phyloP scores from a whole-genome alignment of 2,888 invertebrate genomes.

The Heterodera filipjevi region DNA sequence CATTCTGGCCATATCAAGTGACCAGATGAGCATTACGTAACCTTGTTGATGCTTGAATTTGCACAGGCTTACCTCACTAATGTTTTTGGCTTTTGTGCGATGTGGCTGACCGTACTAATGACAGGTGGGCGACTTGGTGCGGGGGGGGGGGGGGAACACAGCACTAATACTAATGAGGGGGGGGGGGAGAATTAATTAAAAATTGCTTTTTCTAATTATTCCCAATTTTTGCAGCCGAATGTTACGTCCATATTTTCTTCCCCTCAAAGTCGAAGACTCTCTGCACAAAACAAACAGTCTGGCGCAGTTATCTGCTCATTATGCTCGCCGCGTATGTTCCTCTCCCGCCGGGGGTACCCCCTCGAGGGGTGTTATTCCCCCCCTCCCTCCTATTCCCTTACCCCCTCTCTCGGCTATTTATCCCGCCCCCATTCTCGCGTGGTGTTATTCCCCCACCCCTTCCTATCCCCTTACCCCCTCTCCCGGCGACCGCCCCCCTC shows the following conservation, averaged over 20 bases:
- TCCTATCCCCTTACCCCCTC: too few relatives aligned
- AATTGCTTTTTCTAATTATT: neutral
- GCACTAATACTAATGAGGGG: too few relatives aligned
- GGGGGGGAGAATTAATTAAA: too few relatives aligned
- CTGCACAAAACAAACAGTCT: slow-evolving; percentile 56
- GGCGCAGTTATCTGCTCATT: slow-evolving; percentile 41
- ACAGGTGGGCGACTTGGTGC: slow-evolving; percentile 5
- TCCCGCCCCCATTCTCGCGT: too few relatives aligned
- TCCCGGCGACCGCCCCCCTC: too few relatives aligned
- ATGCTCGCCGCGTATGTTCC: slow-evolving; percentile 34
- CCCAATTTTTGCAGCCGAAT: slow-evolving; percentile 52
- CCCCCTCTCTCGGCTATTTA: too few relatives aligned
- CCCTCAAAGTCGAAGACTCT: slow-evolving; percentile 55
- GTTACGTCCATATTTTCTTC: slow-evolving; percentile 59
- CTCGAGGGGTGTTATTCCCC: too few relatives aligned
- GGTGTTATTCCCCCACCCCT: too few relatives aligned
- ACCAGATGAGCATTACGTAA: neutral
- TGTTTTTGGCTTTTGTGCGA: slow-evolving; percentile 59
- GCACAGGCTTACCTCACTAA: slow-evolving; percentile 52
- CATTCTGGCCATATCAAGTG: slow-evolving; percentile 53
- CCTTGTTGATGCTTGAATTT: neutral
- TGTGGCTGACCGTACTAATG: slow-evolving; percentile 61
- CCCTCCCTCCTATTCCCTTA: too few relatives aligned
- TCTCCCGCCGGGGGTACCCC: too few relatives aligned
- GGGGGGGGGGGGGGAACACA: too few relatives aligned